Conservation (phyloP, 64 coral and sea anemone genomes). For the Actinia equina region DNA sequence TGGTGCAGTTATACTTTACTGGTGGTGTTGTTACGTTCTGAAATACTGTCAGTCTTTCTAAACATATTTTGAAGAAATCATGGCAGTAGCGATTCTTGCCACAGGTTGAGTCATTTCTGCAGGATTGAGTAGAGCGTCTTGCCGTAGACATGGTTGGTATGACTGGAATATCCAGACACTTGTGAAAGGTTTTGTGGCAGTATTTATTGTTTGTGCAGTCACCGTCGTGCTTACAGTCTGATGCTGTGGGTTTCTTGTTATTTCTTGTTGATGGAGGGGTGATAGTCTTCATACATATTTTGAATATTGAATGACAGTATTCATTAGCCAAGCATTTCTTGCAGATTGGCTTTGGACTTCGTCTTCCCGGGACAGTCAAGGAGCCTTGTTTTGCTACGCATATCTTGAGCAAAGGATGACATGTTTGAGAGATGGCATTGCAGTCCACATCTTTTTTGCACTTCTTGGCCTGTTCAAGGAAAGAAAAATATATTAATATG, state of each 20-base stretch:
- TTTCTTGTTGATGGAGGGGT: conserved; percentile 5
- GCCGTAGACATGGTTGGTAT: conserved; percentile 4
- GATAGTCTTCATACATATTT: not conserved
- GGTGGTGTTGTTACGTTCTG: not conserved
- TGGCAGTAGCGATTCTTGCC: not conserved
- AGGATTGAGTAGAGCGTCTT: not conserved
- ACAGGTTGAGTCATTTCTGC: conserved; percentile 8
- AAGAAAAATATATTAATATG: not conserved
- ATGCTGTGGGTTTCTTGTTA: not conserved
- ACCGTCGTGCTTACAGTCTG: not conserved
- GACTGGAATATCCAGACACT: conserved; percentile 10
- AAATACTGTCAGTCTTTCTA: not conserved
- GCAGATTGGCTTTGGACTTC: not conserved
- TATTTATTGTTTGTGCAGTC: not conserved
- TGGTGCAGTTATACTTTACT: not conserved
- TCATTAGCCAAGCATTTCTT: conserved; percentile 3
- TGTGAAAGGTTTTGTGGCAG: not conserved
- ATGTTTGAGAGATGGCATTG: not conserved
- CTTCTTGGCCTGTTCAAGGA: not conserved
- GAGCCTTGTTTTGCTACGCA: not conserved
- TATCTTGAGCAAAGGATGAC: conserved; percentile 1
- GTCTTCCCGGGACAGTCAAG: not conserved
- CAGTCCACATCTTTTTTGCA: conserved; percentile 10
- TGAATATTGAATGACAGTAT: conserved; percentile 22
- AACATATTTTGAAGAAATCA: conserved; percentile 8